These are phyloP conservation scores for Halictus rubicundus DNA, from an alignment of 1,140 invertebrate species.

Conservation along the genomic window DNA sequence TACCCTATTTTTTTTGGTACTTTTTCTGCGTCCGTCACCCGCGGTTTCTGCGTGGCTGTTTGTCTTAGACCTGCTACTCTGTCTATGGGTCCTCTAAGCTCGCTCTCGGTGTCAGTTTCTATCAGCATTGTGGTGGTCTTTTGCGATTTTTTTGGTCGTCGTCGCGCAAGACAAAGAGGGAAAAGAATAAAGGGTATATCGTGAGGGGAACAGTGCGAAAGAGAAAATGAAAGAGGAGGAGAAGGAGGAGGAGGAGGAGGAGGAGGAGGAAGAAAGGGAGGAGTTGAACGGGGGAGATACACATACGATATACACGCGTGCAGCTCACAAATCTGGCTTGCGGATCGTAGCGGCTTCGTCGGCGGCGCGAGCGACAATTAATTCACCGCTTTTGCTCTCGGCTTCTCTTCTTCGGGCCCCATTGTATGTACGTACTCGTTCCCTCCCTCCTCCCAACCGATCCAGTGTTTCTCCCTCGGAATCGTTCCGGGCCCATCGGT, in stretches of 20 bases:
- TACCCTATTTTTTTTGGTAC: background rate
- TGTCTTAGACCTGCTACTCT: no score
- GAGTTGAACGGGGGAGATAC: conserved; percentile 48
- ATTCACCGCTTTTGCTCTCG: conserved; percentile 77
- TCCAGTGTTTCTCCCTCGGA: conserved; percentile 27
- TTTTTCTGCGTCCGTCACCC: background rate
- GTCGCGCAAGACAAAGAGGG: conserved; percentile 14
- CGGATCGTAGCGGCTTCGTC: conserved; percentile 71
- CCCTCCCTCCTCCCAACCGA: background rate
- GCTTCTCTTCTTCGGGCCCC: conserved; percentile 53
- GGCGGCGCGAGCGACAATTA: conserved; percentile 78
- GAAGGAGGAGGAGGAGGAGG: background rate
- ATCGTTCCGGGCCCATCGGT: conserved; percentile 46
- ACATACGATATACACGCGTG: conserved; percentile 72
- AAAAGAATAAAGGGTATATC: conserved; percentile 33
- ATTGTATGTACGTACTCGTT: conserved; percentile 69
- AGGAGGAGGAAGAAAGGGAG: background rate
- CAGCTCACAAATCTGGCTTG: conserved; percentile 75
- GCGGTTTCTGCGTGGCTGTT: no score
- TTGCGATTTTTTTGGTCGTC: conserved; percentile 16
- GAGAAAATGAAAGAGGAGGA: conserved; percentile 13
- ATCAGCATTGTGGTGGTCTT: conserved; percentile 21
- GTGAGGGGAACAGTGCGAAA: background rate
- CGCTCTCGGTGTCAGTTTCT: conserved; percentile 57
- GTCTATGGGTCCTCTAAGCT: conserved; percentile 32